These are phyloP conservation scores for Eledona agricola DNA, from an alignment of 2,888 invertebrate genomes.

Conservation along the genomic window DNA sequence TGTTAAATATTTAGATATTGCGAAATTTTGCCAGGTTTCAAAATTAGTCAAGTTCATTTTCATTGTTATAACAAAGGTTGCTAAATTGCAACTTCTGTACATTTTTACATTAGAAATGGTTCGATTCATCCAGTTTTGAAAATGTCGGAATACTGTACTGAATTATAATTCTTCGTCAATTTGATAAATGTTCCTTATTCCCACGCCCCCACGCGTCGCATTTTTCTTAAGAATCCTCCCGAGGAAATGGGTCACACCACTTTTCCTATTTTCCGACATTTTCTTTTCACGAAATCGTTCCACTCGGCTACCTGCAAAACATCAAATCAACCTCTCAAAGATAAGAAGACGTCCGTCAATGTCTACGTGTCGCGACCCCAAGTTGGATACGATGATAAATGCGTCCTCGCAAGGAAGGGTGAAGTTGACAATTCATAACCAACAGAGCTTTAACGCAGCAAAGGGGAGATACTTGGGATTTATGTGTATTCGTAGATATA, in stretches of 20 bases:
- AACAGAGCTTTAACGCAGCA: not conserved
- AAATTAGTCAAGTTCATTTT: too few species aligned
- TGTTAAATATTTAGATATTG: too few species aligned
- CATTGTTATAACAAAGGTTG: too few species aligned
- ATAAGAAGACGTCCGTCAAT: slow-evolving; percentile 19
- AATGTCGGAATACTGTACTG: too few species aligned
- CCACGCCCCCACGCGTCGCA: slow-evolving; percentile 2
- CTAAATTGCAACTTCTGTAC: too few species aligned
- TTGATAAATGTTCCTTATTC: slow-evolving; percentile 21
- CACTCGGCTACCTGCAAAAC: slow-evolving; percentile 19
- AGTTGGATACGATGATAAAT: slow-evolving; percentile 14
- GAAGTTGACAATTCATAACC: slow-evolving; percentile 2
- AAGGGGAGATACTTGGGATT: not conserved
- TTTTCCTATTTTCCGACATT: slow-evolving; percentile 10
- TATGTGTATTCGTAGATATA: not conserved
- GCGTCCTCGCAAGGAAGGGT: slow-evolving; percentile 2
- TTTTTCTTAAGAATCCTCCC: slow-evolving; percentile 18
- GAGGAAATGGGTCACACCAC: slow-evolving; percentile 22
- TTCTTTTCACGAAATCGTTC: slow-evolving; percentile 3
- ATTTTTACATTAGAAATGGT: too few species aligned
- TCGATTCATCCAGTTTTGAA: too few species aligned
- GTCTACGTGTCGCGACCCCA: slow-evolving; percentile 6
- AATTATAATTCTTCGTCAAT: slow-evolving; percentile 19
- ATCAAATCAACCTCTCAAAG: slow-evolving; percentile 17
- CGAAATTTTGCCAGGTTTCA: too few species aligned